These are phyloP conservation scores for Paradoxurus hermaphroditus DNA, from an alignment of 2,113 vertebrate species.

Conservation along the genomic window DNA sequence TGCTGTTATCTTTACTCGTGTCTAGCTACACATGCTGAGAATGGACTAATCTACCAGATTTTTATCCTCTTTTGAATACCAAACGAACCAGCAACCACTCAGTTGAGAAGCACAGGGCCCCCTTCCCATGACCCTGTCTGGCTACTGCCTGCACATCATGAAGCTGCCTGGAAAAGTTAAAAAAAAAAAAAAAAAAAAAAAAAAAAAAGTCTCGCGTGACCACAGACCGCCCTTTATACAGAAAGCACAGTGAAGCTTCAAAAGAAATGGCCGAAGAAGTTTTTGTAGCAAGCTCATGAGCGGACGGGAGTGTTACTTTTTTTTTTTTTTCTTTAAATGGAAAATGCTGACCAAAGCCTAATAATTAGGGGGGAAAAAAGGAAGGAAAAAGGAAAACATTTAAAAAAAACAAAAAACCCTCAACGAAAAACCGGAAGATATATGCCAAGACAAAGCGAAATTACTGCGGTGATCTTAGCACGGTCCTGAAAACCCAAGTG, in stretches of 20 bases:
- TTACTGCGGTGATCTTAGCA: slow-evolving; percentile 74
- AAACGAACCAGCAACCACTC: slow-evolving; percentile 89
- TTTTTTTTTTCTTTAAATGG: slow-evolving; percentile 73
- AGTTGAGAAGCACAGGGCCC: slow-evolving; percentile 85
- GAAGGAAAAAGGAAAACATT: neutral
- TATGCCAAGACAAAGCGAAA: slow-evolving; percentile 84
- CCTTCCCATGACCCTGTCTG: slow-evolving; percentile 88
- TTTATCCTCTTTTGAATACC: slow-evolving; percentile 89
- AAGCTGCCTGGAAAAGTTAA: slow-evolving; percentile 88
- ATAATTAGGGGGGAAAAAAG: slow-evolving; percentile 82
- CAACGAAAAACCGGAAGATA: slow-evolving; percentile 75
- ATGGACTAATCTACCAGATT: slow-evolving; percentile 94
- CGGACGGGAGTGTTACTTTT: slow-evolving; percentile 92
- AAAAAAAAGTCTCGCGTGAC: slow-evolving; percentile 81
- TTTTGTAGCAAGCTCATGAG: slow-evolving; percentile 93
- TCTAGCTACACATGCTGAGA: slow-evolving; percentile 97
- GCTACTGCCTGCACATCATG: slow-evolving; percentile 87
- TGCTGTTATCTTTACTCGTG: slow-evolving; percentile 98
- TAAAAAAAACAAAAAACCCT: neutral
- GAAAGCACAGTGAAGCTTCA: slow-evolving; percentile 83
- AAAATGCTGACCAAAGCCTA: slow-evolving; percentile 87
- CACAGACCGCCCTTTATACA: slow-evolving; percentile 83
- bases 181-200: neutral
- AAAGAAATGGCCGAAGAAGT: slow-evolving; percentile 87
- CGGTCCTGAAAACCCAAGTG: slow-evolving; percentile 85